phyloP scores from a whole-genome alignment of 2,113 vertebrate genomes.

The Sapayoa aenigma region DNA sequence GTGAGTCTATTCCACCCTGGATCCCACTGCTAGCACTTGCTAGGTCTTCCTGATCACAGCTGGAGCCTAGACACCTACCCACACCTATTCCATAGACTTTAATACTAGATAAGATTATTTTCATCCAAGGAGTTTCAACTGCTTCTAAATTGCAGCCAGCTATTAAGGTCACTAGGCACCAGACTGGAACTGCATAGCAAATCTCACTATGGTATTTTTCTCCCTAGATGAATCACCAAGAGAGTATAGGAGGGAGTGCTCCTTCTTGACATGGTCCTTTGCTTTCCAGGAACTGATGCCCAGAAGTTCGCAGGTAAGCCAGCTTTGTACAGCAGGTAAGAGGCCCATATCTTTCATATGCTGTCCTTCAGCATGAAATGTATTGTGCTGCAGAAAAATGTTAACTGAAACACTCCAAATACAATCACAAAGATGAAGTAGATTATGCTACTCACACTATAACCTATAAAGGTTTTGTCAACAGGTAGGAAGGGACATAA shows the following conservation, averaged over 20 bases:
- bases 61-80: neutral
- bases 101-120: neutral
- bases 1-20: neutral
- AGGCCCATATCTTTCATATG: neutral
- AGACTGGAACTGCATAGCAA: neutral
- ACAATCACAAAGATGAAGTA: neutral
- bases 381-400: neutral
- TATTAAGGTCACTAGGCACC: neutral
- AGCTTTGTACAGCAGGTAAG: neutral
- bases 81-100: neutral
- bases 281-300: neutral
- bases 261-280: neutral
- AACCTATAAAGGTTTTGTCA: neutral
- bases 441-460: neutral
- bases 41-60: neutral
- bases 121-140: neutral
- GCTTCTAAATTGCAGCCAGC: neutral
- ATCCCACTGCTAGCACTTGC: neutral
- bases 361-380: neutral
- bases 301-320: neutral
- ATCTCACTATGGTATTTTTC: neutral
- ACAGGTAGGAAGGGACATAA: neutral
- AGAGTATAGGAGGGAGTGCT: neutral
- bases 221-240: neutral
- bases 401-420: neutral